Conservation (phyloP, 2,113 vertebrate genomes). For the Chaetops frenatus region DNA sequence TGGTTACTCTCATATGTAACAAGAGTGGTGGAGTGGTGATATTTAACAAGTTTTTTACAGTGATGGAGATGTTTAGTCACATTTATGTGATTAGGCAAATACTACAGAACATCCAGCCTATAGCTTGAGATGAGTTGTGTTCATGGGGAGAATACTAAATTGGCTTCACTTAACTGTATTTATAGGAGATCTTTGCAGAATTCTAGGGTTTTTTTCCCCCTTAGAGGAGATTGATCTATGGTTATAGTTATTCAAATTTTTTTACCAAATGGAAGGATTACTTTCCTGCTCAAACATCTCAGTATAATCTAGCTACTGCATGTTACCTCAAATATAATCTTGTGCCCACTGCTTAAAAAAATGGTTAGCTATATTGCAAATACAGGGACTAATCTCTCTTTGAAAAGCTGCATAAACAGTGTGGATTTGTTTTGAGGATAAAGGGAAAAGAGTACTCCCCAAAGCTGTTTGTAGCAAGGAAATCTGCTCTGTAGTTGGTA, state of each 20-base stretch:
- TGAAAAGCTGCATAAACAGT: neutral
- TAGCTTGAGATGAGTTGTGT: neutral
- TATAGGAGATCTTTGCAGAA: neutral
- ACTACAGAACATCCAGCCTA: neutral
- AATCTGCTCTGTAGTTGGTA: neutral
- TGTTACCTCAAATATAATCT: neutral
- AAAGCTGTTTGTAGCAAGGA: neutral
- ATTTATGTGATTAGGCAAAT: neutral
- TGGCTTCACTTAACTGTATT: neutral
- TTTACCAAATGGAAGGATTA: neutral
- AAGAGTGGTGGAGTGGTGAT: neutral
- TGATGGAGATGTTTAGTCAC: neutral
- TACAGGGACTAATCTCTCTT: neutral
- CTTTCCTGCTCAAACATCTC: neutral
- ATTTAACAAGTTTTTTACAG: neutral
- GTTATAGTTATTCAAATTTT: neutral
- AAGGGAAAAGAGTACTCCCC: neutral
- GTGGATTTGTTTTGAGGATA: neutral
- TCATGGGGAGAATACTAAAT: neutral
- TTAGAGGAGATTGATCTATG: neutral
- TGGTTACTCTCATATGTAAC: neutral
- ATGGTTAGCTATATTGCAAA: neutral
- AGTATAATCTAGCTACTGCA: neutral
- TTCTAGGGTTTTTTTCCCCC: neutral
- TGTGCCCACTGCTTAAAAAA: neutral